phyloP scores from a whole-genome alignment of 2,113 vertebrate genomes.

The Octodon degus region DNA sequence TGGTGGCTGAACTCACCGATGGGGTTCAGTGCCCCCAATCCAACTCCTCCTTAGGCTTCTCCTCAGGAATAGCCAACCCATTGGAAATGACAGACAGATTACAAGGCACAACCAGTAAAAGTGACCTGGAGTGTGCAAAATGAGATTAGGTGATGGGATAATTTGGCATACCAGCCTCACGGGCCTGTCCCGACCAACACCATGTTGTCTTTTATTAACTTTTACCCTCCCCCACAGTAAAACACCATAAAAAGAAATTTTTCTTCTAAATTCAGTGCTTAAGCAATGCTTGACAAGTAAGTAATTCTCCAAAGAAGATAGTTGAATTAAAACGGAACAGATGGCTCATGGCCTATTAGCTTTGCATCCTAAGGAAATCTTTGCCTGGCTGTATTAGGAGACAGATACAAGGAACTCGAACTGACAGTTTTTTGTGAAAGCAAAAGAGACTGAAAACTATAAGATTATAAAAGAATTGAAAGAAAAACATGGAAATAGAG shows the following conservation, averaged over 20 bases:
- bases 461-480: neutral
- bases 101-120: too few relatives aligned
- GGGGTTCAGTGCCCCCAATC: neutral
- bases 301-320: neutral
- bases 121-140: neutral
- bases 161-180: neutral
- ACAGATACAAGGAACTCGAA: neutral
- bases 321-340: neutral
- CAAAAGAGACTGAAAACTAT: neutral
- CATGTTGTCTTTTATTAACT: neutral
- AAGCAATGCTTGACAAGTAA: neutral
- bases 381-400: neutral
- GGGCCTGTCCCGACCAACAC: neutral
- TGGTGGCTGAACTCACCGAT: neutral
- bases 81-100: neutral
- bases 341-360: neutral
- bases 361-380: neutral
- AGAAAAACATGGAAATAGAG: too few relatives aligned
- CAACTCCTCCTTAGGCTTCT: neutral
- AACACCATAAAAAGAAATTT: neutral
- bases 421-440: neutral
- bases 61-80: neutral
- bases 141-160: neutral
- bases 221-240: neutral
- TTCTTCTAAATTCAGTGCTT: neutral